These are phyloP conservation scores for Cinclus cinclus DNA, from an alignment of 2,113 vertebrate species.

Conservation along the genomic window DNA sequence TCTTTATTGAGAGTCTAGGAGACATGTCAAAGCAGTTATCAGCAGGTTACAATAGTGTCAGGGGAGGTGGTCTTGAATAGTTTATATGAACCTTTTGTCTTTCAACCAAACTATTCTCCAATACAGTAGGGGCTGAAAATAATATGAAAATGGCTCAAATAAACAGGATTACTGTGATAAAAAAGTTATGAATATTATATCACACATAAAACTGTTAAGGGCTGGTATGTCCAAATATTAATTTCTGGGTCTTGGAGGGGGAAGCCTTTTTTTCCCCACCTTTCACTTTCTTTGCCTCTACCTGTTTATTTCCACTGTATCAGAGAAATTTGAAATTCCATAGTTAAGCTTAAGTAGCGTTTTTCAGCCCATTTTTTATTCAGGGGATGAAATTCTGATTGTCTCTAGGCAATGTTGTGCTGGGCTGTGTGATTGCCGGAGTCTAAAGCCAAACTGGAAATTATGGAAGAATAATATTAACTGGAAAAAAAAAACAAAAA, in stretches of 20 bases:
- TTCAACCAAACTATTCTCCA: background rate
- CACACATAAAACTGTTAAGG: background rate
- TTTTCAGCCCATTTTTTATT: background rate
- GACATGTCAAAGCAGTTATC: constrained; percentile 20
- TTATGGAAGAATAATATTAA: background rate
- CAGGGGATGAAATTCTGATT: background rate
- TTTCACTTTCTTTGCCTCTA: background rate
- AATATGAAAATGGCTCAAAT: background rate
- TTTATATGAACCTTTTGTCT: background rate
- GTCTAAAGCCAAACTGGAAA: background rate
- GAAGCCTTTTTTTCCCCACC: fast-evolving
- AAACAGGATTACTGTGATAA: background rate
- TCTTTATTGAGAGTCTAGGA: constrained; percentile 27
- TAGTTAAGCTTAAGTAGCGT: background rate
- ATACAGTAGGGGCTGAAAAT: background rate
- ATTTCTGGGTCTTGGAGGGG: background rate
- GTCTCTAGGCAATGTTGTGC: background rate
- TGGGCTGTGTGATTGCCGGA: background rate
- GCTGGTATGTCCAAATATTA: background rate
- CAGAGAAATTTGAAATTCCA: background rate
- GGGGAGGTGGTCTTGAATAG: background rate
- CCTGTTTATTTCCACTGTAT: background rate
- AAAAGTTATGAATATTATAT: background rate
- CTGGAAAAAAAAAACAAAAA: fast-evolving
- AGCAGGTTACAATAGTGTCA: background rate